Base-by-base conservation (phyloP, 2,797 vertebrate species). In the Antennarius maculatus region DNA sequence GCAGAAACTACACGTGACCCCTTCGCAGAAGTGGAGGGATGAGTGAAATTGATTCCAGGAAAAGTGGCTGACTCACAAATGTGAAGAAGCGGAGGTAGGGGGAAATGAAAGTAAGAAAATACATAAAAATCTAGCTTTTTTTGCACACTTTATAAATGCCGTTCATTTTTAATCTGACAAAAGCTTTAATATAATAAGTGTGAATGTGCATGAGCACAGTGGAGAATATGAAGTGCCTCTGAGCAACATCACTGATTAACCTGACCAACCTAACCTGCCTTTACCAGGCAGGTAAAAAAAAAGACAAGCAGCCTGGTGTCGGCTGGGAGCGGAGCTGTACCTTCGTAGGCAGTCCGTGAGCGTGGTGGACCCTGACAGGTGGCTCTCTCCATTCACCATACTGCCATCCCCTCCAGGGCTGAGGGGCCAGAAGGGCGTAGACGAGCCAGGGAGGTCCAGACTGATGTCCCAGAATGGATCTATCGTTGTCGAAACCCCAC, bases 381-480 rank as follows among this genome's bases (percentile, higher is more conserved):
- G 97, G 85, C 95, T 97, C 83, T 99, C 97, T 73, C 97, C 97
- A 0, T 98, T 99, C 13, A 98, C 94, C 17, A 96, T 94, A n/a
- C 95, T 94, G 88, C 96, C 94, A 39, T 99, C 97, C 4, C 96
- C 95, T 61, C 97, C 96, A 0, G 97, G 97, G 69, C 97, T 99
- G 83, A 99, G 94, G 0, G 97, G 97, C 97, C 97, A 99, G 94
- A 99, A 99, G 0, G 95, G 97, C 7, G 96, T 97, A 43, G 97
- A 98, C 4, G 97, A 99, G 79, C 97, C 97, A 0, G 97, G 97
- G 77, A 99, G 92, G 86, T 99, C 97, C 89, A 99, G 89, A 79
- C 97, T 99, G 92, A 99, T 99, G 92, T 99, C 97, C 97, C 97
- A 99, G 83, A 99, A 99, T 0, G 97, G 97, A 87, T 99, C 97